Evolutionary conservation across 2,113 vertebrate genomes (phyloP).

Genomic region (Crypturellus undulatus): DNA sequence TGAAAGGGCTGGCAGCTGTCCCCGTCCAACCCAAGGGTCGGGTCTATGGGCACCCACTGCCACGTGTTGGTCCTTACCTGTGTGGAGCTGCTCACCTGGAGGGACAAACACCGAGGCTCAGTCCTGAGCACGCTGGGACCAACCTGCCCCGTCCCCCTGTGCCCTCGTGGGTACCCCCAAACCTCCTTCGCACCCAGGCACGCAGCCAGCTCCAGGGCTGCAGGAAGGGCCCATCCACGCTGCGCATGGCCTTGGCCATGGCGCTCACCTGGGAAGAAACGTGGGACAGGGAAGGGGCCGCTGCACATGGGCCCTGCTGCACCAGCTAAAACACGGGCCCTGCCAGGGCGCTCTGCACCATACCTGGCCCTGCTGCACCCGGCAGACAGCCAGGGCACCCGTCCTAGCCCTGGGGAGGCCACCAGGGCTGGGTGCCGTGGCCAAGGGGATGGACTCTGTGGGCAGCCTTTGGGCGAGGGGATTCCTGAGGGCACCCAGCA

Average conservation of each 20-base stretch:
- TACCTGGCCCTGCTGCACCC: neutral
- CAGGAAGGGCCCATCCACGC: fast-evolving
- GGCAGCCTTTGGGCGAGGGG: neutral
- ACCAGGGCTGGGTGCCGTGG: fast-evolving
- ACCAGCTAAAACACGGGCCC: too few species aligned
- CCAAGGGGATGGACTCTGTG: neutral
- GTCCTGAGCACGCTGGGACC: neutral
- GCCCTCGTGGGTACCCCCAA: neutral
- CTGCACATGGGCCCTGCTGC: neutral
- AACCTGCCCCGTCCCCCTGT: too few species aligned
- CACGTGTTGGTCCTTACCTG: neutral
- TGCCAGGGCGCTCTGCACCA: neutral
- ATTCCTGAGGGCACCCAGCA: neutral
- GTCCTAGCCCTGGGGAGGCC: neutral
- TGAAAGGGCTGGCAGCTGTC: neutral
- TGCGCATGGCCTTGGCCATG: neutral
- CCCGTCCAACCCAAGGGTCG: neutral
- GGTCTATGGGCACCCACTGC: neutral
- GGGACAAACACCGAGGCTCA: neutral
- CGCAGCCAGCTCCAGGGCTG: conserved; percentile 18
- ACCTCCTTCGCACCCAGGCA: conserved; percentile 17
- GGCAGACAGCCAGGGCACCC: too few species aligned
- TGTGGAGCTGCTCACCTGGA: conserved; percentile 40
- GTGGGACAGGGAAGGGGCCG: neutral
- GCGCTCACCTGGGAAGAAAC: conserved; percentile 29